Evolutionary conservation across 1,140 invertebrate species (phyloP), one percentile per base, ranked within the genome.

Genomic region (Vanessa atalanta): DNA sequence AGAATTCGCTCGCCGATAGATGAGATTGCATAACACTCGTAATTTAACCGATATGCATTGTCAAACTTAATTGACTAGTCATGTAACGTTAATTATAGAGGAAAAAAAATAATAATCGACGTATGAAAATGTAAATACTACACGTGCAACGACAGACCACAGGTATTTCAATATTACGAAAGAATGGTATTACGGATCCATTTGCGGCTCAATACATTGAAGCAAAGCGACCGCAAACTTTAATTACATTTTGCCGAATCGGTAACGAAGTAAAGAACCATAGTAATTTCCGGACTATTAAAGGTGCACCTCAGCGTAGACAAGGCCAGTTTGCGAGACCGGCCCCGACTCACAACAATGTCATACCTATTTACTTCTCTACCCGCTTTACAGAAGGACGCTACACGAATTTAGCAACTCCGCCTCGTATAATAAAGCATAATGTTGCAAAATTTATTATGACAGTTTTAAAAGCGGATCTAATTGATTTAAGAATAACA

Each of bases 221-320:
- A 65, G 57, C 26, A n/a, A 73, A 65, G 23, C 66, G 81, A 86
- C 83, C 84, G 76, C 87, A 80, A 82, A 84, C 79, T 74, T 70
- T 78, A 89, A 85, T 85, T 82, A 83, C 79, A 80, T 82, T 84
- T 81, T 78, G 75, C 80, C 70, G 74, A 88, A 85, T 82, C 76
- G 75, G 78, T 67, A 70, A 66, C 75, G 82, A 75, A 87, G 83
- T 83, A 86, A 9, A 57, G 11, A 57, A 86, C 81, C 79, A 61
- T 84, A 86, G 80, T 84, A 87, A 88, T 90, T 90, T 91, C 88
- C 87, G 85, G 85, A 80, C 84, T 79, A 86, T 85, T 85, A 88
- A 87, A 81, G 79, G 79, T 81, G 73, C 82, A 80, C 77, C 80
- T 89, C 78, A 82, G 77, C 85, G 79, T 79, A 66, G 65, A 81